Evolutionary conservation across 1,140 invertebrate genomes (phyloP).

Genomic region (Macrostomum lignano): DNA sequence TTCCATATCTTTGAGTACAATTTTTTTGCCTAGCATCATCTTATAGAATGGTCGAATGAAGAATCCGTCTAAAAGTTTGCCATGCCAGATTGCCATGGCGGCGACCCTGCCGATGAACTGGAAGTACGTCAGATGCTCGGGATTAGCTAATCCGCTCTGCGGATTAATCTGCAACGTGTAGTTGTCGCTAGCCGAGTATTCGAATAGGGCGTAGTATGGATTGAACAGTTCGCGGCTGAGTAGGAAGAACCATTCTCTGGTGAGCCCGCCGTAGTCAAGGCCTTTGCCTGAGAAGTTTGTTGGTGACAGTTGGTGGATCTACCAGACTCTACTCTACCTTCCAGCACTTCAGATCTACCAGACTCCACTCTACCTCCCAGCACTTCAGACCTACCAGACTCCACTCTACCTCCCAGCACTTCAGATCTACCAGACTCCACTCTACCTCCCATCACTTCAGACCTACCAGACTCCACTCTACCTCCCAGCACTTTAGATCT

Average conservation of each 20-base stretch:
- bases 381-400: too few species aligned
- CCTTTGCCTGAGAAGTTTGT: too few species aligned
- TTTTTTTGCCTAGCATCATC: constrained; percentile 84
- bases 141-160: constrained; percentile 74
- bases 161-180: constrained; percentile 97
- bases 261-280: constrained; percentile 75
- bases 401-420: too few species aligned
- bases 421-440: too few species aligned
- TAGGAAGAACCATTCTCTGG: constrained; percentile 76
- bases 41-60: constrained; percentile 98
- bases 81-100: constrained; percentile 94
- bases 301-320: too few species aligned
- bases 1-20: constrained; percentile 87
- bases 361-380: too few species aligned
- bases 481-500: too few species aligned
- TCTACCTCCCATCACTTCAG: too few species aligned
- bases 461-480: too few species aligned
- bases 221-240: constrained; percentile 98
- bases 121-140: constrained; percentile 86
- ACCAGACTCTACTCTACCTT: too few species aligned
- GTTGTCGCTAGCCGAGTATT: constrained; percentile 91
- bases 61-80: constrained; percentile 66
- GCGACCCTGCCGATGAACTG: constrained; percentile 89
- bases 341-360: too few species aligned
- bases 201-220: constrained; percentile 91